These are phyloP conservation scores for Thyatira batis DNA, from an alignment of 2,888 invertebrate genomes.

Conservation along the genomic window DNA sequence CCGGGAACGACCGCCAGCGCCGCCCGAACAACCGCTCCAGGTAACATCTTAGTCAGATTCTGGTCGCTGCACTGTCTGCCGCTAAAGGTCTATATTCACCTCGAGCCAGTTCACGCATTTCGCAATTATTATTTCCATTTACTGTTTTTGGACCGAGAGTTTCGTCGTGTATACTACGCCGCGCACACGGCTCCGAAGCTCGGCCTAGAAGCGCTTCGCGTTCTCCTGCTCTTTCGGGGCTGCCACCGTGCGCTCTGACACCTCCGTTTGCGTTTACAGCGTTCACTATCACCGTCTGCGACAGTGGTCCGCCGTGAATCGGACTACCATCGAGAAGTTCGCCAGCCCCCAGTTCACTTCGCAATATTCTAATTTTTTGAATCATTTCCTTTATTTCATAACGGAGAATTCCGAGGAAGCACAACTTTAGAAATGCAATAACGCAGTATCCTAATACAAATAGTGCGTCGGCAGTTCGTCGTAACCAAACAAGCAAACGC, in stretches of 20 bases:
- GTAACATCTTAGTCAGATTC: slow-evolving; percentile 90
- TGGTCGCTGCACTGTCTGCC: slow-evolving; percentile 79
- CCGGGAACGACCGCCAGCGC: slow-evolving; percentile 79
- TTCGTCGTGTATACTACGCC: slow-evolving; percentile 71
- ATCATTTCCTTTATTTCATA: slow-evolving; percentile 96
- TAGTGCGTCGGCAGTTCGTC: slow-evolving; percentile 90
- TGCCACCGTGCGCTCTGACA: slow-evolving; percentile 81
- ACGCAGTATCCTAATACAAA: slow-evolving; percentile 94
- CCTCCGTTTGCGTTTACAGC: slow-evolving; percentile 83
- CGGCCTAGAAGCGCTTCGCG: slow-evolving; percentile 82
- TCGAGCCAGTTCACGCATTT: slow-evolving; percentile 87
- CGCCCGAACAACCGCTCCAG: slow-evolving; percentile 87
- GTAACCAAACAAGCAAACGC: slow-evolving; percentile 87
- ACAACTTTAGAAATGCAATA: slow-evolving; percentile 93
- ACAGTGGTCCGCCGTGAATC: slow-evolving; percentile 73
- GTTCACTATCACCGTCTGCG: slow-evolving; percentile 75
- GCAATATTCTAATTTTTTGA: slow-evolving; percentile 92
- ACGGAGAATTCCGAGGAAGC: slow-evolving; percentile 92
- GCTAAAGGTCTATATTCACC: slow-evolving; percentile 78
- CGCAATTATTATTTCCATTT: slow-evolving; percentile 90
- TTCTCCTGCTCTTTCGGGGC: slow-evolving; percentile 81
- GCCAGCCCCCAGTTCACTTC: slow-evolving; percentile 84
- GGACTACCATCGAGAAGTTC: slow-evolving; percentile 75
- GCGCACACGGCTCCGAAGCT: slow-evolving; percentile 72
- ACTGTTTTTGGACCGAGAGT: slow-evolving; percentile 83